Base-by-base conservation (phyloP, 2,797 vertebrate species). In the Sarcoramphus papa region DNA sequence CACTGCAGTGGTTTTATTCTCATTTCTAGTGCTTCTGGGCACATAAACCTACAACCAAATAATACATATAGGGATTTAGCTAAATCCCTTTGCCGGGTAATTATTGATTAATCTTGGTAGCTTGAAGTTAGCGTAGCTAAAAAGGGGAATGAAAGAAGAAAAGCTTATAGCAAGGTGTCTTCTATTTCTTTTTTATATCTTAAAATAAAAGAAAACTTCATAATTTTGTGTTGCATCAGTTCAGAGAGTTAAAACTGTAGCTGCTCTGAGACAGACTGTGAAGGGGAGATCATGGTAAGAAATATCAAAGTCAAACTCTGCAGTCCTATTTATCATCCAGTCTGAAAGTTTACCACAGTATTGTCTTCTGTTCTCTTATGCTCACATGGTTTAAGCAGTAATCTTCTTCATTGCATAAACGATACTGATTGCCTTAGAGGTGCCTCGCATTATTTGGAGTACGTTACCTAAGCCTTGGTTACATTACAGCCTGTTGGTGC, bases 381-480 rank as follows among this genome's bases (percentile, higher is more conserved):
- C 25, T 72, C 9, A 48, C 1, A 3, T 24, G 16, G 35, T 92
- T 94, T 92, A 96, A 97, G 35, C 59, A 53, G 78, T 70, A 91
- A 68, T 63, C 40, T 92, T 76, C 27, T 40, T 88, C 35, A 31
- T 67, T 78, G 70, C 43, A n/a, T 85, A 75, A 77, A 22, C 25
- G 64, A 68, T 92, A 64, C 64, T 79, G 23, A 37, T 90, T 90
- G 60, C 53, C 64, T 86, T 76, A 73, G 67, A 97, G 70, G 63
- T 86, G 78, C 57, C 40, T 93, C 18, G 5, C 47, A 85, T 84
- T 97, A 89, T 93, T 92, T 93, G 80, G 59, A 93, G 75, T 63
- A 78, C 4, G 40, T 95, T 97, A 91, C 74, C 96, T 88, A 93
- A 92, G 70, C 88, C 69, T 89, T 88, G 90, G 80, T 93, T 97